Evolutionary conservation across 1,140 invertebrate species (phyloP).

Genomic region (Megalonaias nervosa): DNA sequence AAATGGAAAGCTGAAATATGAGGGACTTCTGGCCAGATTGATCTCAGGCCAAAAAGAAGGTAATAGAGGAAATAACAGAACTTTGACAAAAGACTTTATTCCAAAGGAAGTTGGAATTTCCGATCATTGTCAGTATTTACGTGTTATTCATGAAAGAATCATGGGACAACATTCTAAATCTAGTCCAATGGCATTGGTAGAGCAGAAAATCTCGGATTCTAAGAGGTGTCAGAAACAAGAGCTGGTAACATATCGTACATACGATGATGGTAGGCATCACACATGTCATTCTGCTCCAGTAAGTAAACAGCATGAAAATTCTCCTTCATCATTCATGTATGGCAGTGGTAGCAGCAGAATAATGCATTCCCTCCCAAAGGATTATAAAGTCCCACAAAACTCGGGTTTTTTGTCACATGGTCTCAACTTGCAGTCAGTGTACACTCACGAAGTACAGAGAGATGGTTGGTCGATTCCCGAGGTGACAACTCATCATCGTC

Average conservation of each 20-base stretch:
- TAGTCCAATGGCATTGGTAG: not conserved
- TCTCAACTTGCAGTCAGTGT: slow-evolving; percentile 67
- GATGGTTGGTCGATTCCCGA: slow-evolving; percentile 23
- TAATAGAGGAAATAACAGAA: slow-evolving; percentile 13
- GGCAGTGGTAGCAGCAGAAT: not conserved
- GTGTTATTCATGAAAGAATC: not conserved
- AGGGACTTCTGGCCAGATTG: slow-evolving; percentile 58
- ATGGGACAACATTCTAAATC: not conserved
- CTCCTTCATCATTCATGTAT: not conserved
- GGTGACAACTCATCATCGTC: slow-evolving; percentile 61
- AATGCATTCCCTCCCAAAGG: slow-evolving; percentile 12
- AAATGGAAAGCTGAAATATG: slow-evolving; percentile 77
- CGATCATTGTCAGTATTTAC: slow-evolving; percentile 79
- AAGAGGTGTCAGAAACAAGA: too few species aligned
- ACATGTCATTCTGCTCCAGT: not conserved
- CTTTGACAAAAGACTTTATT: slow-evolving; percentile 68
- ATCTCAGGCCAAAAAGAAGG: slow-evolving; percentile 65
- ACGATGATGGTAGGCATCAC: not conserved
- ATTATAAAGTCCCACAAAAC: slow-evolving; percentile 11
- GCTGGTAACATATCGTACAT: not conserved
- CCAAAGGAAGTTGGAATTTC: slow-evolving; percentile 76
- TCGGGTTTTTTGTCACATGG: slow-evolving; percentile 34
- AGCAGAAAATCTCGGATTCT: too few species aligned
- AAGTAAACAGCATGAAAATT: not conserved
- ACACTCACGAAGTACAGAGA: slow-evolving; percentile 44